Percentiles rank a stretch among this genome's conserved stretches.
phyloP scores from a whole-genome alignment of 2,797 vertebrate species.

The Platalea minor region DNA sequence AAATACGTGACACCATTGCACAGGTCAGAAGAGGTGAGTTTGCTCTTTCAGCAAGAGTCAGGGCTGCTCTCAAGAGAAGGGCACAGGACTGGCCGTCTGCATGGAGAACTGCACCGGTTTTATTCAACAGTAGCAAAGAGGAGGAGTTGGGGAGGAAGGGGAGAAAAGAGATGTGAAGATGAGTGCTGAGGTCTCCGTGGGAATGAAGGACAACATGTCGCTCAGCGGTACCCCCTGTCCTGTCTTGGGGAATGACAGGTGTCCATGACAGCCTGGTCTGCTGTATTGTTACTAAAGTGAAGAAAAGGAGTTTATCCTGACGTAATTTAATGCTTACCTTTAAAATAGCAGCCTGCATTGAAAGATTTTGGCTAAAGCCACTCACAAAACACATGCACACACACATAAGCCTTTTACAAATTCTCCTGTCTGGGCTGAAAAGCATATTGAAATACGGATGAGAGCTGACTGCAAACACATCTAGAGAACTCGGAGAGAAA shows the following conservation, averaged over 20 bases:
- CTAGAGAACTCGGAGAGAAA: not conserved
- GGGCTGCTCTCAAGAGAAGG: not conserved
- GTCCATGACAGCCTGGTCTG: not conserved
- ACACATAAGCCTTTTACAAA: not conserved
- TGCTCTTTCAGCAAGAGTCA: not conserved
- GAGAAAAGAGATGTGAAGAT: not conserved
- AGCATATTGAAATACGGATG: not conserved
- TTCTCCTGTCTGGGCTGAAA: not conserved
- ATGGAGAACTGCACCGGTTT: not conserved
- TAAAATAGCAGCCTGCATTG: not conserved
- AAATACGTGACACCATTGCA: not conserved
- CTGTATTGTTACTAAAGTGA: not conserved
- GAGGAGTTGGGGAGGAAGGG: not conserved
- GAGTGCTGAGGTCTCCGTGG: not conserved
- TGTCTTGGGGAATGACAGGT: not conserved
- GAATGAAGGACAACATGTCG: not conserved
- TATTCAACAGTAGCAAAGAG: not conserved
- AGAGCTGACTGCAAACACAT: constrained; percentile 14
- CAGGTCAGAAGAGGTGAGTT: constrained; percentile 2
- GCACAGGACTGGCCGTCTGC: not conserved
- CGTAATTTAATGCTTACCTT: not conserved
- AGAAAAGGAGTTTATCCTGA: not conserved
- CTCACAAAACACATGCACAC: not conserved
- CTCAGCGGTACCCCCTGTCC: not conserved
- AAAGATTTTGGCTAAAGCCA: not conserved